Conservation (phyloP, 1,140 invertebrate genomes). For the Phymastichus coffea region DNA sequence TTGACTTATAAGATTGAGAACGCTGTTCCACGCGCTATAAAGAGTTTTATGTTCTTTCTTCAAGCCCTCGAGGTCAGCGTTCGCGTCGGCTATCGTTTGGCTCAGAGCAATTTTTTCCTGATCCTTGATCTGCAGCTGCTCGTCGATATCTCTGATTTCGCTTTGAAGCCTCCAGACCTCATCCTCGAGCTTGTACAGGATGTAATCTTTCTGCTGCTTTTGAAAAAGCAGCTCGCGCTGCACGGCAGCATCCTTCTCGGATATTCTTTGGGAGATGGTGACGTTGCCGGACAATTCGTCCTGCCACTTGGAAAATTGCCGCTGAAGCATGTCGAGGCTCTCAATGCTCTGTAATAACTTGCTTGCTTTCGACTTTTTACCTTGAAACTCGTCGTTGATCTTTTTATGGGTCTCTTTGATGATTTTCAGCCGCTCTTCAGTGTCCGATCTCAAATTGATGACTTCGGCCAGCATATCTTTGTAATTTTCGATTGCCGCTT, state of each 20-base stretch:
- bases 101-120: slow-evolving; percentile 52
- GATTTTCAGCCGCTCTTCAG: slow-evolving; percentile 41
- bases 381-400: slow-evolving; percentile 42
- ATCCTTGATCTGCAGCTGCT: slow-evolving; percentile 53
- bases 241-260: slow-evolving; percentile 55
- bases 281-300: slow-evolving; percentile 55
- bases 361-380: slow-evolving; percentile 46
- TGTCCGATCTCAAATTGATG: slow-evolving; percentile 46
- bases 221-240: slow-evolving; percentile 53
- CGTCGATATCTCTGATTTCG: slow-evolving; percentile 53
- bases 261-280: slow-evolving; percentile 55
- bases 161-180: slow-evolving; percentile 58
- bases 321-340: slow-evolving; percentile 46
- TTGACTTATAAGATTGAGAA: slow-evolving; percentile 67
- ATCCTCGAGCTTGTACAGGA: slow-evolving; percentile 56
- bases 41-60: slow-evolving; percentile 68
- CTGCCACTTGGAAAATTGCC: slow-evolving; percentile 57
- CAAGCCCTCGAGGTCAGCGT: slow-evolving; percentile 69
- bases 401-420: slow-evolving; percentile 49
- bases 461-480: slow-evolving; percentile 50
- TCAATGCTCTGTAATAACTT: slow-evolving; percentile 50
- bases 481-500: slow-evolving; percentile 56
- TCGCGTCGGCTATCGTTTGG: slow-evolving; percentile 60
- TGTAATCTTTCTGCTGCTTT: slow-evolving; percentile 59
- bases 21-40: slow-evolving; percentile 70